Base-by-base conservation (phyloP, 2,113 vertebrate genomes). In the Ciconia boyciana region DNA sequence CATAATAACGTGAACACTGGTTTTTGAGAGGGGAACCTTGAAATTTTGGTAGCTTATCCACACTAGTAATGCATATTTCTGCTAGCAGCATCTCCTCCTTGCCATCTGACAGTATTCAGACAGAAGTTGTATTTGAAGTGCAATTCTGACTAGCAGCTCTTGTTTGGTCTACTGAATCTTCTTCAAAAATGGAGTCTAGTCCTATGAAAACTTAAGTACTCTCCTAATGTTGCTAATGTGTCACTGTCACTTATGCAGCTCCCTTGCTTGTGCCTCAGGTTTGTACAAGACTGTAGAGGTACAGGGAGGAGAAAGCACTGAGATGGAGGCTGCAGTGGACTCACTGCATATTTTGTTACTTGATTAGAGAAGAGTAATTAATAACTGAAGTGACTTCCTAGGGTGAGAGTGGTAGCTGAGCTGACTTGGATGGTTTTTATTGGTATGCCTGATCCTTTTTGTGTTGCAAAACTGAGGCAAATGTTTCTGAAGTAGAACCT, bases 1-100 rank as follows among this genome's bases (percentile, higher is more conserved):
- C 19, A 16, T 8, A 46, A 34, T 10, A 43, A 61, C 19, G 20
- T 39, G 7, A 19, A 52, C 5, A 4, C 1, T n/a, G n/a, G 1
- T 4, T 65, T 91, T 89, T 80, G 61, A 62, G 70, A 54, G 61
- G 39, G 46, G 11, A 76, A 57, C 26, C 11, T 61, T 51, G 24
- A 18, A 5, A 36, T 51, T 64, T 48, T 0, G 1, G 21, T 31
- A 19, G 29, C 6, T 82, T 70, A 34, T 48, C 54, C 0, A 0
- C 16, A 60, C 16, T 65, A 34, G 29, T 25, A 9, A 26, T 18
- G 9, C 11, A 5, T 65, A 22, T 58, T 64, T 62, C 49, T 77
- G 16, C 16, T 57, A 34, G n/a, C 14, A 58, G 49, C 32, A 39
- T 57, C 43, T 82, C 12, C 15, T 54, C 12, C 54, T 51, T 51